Evolutionary conservation across 2,113 vertebrate species (phyloP).

Genomic region (Copsychus sechellarum): DNA sequence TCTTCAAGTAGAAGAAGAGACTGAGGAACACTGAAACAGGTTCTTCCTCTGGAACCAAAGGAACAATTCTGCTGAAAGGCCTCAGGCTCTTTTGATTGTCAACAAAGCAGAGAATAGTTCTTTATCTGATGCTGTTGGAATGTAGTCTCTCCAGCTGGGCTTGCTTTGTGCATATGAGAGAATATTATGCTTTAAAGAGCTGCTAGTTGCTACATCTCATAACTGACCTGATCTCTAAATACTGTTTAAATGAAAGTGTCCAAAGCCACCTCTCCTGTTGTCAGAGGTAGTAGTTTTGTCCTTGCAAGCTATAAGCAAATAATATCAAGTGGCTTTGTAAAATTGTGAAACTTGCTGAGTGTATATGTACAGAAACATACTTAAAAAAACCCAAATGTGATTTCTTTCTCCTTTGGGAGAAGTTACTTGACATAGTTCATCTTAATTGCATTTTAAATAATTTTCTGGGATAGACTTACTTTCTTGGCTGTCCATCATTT

Average conservation of each 20-base stretch:
- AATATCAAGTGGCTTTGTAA: fast-evolving
- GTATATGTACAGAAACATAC: fast-evolving
- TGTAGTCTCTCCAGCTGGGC: not conserved
- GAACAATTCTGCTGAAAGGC: not conserved
- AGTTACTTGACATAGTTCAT: not conserved
- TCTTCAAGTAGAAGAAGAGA: not conserved
- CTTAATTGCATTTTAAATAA: not conserved
- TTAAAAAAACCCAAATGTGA: not conserved
- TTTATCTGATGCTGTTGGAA: slow-evolving; percentile 28
- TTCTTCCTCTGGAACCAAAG: not conserved
- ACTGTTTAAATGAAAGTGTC: not conserved
- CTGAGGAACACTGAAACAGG: not conserved
- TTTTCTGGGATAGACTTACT: not conserved
- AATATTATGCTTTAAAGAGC: not conserved
- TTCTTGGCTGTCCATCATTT: not conserved
- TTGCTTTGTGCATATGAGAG: not conserved
- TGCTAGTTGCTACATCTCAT: not conserved
- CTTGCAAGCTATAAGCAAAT: not conserved
- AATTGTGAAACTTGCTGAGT: not conserved
- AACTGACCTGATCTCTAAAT: not conserved
- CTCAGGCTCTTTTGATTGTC: not conserved
- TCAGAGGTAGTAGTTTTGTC: not conserved
- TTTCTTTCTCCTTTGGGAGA: not conserved
- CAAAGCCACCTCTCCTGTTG: not conserved
- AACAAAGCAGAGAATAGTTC: not conserved